phyloP scores from a whole-genome alignment of 2,797 vertebrate species.

The Acipenser oxyrinchus region DNA sequence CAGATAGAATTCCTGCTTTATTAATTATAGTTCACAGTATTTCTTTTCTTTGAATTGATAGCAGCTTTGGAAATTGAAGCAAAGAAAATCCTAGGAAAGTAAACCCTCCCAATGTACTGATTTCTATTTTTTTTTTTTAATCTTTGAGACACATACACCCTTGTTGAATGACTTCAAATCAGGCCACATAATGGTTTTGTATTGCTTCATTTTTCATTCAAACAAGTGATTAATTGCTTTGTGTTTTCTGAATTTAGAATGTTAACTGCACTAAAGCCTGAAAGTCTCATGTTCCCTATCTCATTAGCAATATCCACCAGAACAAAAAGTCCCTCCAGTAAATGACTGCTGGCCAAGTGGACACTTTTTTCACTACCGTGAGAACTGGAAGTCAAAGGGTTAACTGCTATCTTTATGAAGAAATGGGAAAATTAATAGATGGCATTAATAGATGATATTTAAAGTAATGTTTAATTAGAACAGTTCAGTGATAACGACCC shows the following conservation, averaged over 20 bases:
- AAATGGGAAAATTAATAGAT: slow-evolving; percentile 3
- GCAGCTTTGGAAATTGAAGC: no score
- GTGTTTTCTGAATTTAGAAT: not conserved
- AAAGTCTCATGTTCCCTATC: not conserved
- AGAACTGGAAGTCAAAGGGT: slow-evolving; percentile 24
- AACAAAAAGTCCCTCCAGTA: not conserved
- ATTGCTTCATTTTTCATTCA: not conserved
- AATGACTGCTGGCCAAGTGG: not conserved
- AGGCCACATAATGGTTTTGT: not conserved
- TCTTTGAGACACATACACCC: no score
- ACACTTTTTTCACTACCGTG: slow-evolving; percentile 2
- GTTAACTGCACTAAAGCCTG: not conserved
- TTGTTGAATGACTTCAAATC: no score
- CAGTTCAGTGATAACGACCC: slow-evolving; percentile 43
- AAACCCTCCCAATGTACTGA: no score
- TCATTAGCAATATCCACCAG: slow-evolving; percentile 1
- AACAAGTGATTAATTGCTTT: slow-evolving; percentile 1
- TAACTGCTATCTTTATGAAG: slow-evolving; percentile 23
- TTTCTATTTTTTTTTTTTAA: no score
- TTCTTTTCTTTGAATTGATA: no score
- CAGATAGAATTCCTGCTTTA: no score
- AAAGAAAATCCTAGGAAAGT: no score
- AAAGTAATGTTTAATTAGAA: slow-evolving; percentile 42
- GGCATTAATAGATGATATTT: slow-evolving; percentile 24
- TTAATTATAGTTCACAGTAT: no score